Evolutionary conservation across 2,797 vertebrate genomes (phyloP).

Genomic region (Pseudochaenichthys georgianus): DNA sequence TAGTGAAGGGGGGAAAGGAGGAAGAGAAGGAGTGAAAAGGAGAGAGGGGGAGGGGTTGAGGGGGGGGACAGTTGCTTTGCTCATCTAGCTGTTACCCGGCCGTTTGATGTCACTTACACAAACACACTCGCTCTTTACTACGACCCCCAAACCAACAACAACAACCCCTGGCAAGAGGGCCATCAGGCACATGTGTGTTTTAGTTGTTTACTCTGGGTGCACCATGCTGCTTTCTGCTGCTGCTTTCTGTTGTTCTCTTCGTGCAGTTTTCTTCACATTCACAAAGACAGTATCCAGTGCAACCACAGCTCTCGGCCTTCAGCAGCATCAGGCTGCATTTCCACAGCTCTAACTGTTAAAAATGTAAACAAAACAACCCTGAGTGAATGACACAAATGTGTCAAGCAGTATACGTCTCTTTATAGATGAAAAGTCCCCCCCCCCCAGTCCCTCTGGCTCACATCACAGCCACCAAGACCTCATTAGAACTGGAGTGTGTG

Average conservation of each 20-base stretch:
- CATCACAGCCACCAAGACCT: conserved; percentile 33
- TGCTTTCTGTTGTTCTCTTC: too few relatives aligned
- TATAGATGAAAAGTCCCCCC: neutral
- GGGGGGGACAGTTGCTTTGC: conserved; percentile 79
- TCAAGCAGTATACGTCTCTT: neutral
- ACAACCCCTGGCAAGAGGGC: neutral
- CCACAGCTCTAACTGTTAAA: too few relatives aligned
- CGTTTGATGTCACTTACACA: conserved; percentile 79
- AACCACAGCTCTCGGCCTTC: neutral
- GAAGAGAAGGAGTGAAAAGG: conserved; percentile 24
- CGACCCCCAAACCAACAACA: neutral
- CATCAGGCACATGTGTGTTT: conserved; percentile 58
- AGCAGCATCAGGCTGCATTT: too few relatives aligned
- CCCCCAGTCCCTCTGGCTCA: neutral
- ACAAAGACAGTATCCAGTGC: neutral
- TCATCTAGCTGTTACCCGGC: conserved; percentile 71
- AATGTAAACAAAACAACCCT: neutral
- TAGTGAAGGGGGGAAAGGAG: neutral
- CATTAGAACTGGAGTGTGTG: conserved; percentile 45
- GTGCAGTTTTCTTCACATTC: conserved; percentile 7
- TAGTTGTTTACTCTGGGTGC: conserved; percentile 37
- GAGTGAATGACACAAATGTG: neutral
- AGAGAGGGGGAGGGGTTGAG: conserved; percentile 7
- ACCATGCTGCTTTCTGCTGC: neutral
- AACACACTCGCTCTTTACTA: conserved; percentile 65